phyloP scores from a whole-genome alignment of 2,113 vertebrate genomes.

The Notarius quadriscutis region DNA sequence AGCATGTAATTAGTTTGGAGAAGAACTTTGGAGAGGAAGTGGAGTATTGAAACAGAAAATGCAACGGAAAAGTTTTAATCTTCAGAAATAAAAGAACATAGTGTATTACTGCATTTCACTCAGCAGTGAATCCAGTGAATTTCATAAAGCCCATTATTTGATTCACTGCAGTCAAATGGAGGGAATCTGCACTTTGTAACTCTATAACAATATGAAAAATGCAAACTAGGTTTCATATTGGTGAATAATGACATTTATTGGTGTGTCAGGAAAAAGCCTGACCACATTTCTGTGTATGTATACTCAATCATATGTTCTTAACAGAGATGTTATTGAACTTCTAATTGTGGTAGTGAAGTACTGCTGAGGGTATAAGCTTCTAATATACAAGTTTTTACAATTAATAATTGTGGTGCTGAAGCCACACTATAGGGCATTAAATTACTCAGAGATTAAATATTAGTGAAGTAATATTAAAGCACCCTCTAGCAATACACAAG shows the following conservation, averaged over 20 bases:
- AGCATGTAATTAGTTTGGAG: too few species aligned
- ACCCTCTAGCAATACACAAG: constrained; percentile 29
- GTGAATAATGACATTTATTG: constrained; percentile 75
- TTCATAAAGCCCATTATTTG: not conserved
- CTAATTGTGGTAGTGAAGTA: not conserved
- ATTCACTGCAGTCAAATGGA: not conserved
- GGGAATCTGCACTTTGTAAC: not conserved
- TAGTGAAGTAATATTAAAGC: constrained; percentile 11
- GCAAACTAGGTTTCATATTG: constrained; percentile 21
- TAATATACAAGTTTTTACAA: not conserved
- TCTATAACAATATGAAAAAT: constrained; percentile 39
- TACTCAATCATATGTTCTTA: too few species aligned
- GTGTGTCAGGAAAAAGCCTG: constrained; percentile 63
- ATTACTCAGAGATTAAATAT: constrained; percentile 7
- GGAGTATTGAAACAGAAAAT: too few species aligned
- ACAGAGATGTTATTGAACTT: too few species aligned
- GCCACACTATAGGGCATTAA: constrained; percentile 8
- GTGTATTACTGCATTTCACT: not conserved
- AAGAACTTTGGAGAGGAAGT: too few species aligned
- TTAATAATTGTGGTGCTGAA: constrained; percentile 10
- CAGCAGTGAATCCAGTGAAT: too few species aligned
- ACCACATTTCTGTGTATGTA: constrained; percentile 57
- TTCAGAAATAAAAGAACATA: not conserved
- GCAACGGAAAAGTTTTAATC: too few species aligned
- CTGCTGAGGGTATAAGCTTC: not conserved